Percentiles rank a stretch among this genome's conserved stretches.
phyloP scores from a whole-genome alignment of 2,113 vertebrate species.

The Syngnathus typhle region DNA sequence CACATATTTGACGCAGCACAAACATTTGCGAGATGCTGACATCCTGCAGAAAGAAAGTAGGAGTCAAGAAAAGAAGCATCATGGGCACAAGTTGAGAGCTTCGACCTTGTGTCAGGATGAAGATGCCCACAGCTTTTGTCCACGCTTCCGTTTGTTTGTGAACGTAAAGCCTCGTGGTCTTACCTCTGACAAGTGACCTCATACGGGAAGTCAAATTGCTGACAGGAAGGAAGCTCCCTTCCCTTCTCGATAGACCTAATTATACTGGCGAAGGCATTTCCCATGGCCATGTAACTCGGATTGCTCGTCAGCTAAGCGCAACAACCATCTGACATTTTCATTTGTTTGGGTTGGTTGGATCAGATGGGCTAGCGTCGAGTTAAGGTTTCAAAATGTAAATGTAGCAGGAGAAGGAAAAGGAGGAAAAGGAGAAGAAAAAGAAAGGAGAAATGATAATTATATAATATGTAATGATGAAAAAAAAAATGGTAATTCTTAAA shows the following conservation, averaged over 20 bases:
- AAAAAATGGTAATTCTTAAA: too few relatives aligned
- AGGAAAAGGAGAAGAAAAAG: too few relatives aligned
- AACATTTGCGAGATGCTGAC: constrained; percentile 61
- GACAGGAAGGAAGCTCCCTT: constrained; percentile 69
- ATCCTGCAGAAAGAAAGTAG: constrained; percentile 55
- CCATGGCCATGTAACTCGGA: constrained; percentile 21
- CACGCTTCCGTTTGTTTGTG: neutral
- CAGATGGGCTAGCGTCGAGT: neutral
- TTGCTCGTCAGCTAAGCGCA: neutral
- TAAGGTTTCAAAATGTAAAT: too few relatives aligned
- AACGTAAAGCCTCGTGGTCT: neutral
- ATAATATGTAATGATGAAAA: too few relatives aligned
- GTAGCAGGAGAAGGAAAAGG: too few relatives aligned
- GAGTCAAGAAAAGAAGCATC: neutral
- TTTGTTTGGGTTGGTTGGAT: neutral
- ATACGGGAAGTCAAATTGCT: constrained; percentile 60
- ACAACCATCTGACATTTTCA: neutral
- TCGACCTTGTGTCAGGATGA: neutral
- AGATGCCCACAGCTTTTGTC: neutral
- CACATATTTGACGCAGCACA: constrained; percentile 77
- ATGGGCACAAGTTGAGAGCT: neutral
- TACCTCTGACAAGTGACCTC: constrained; percentile 19
- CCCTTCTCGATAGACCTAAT: constrained; percentile 39
- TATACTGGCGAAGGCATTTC: constrained; percentile 37
- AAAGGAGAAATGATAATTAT: too few relatives aligned